Evolutionary conservation across 2,797 vertebrate genomes (phyloP).

Genomic region (Spatula clypeata): DNA sequence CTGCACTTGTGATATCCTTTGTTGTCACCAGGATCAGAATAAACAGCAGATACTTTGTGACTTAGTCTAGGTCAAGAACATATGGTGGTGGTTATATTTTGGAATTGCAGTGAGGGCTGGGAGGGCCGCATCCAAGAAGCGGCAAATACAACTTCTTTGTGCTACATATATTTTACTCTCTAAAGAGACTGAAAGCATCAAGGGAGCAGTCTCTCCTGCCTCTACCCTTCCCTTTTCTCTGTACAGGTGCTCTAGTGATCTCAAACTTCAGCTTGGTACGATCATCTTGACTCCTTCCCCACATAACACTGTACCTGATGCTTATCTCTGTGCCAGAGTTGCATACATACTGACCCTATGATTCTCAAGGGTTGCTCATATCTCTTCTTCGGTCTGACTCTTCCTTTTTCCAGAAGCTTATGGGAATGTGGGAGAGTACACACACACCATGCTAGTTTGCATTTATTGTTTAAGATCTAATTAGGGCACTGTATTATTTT

Average conservation of each 20-base stretch:
- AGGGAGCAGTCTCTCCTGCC: neutral
- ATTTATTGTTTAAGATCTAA: too few species aligned
- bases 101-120: neutral
- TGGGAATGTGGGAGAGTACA: too few species aligned
- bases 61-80: neutral
- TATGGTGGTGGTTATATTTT: neutral
- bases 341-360: neutral
- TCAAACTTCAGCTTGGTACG: neutral
- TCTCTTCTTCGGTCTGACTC: neutral
- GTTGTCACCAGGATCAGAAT: neutral
- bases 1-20: neutral
- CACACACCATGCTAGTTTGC: too few species aligned
- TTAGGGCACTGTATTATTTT: too few species aligned
- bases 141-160: neutral
- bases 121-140: neutral
- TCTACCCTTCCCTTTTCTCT: neutral
- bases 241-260: rapidly evolving
- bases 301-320: neutral
- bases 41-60: neutral
- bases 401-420: too few species aligned
- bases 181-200: neutral
- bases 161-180: neutral
- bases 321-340: neutral
- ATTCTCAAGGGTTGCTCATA: neutral
- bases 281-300: neutral